These are phyloP conservation scores for Pituophis catenifer DNA, from an alignment of 2,113 vertebrate genomes.

Conservation along the genomic window DNA sequence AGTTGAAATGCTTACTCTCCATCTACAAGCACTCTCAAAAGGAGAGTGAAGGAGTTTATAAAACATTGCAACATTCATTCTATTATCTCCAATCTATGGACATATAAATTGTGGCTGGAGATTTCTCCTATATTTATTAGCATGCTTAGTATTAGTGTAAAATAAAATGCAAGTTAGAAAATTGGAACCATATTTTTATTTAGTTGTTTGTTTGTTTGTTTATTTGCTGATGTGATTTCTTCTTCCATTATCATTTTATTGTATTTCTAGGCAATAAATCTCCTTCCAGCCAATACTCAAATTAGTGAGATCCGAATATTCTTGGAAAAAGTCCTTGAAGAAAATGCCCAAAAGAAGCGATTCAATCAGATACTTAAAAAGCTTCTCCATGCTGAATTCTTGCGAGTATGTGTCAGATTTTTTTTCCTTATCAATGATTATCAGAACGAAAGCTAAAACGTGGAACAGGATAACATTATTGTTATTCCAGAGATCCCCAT, in stretches of 20 bases:
- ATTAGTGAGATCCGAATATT: constrained; percentile 93
- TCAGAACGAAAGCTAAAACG: neutral
- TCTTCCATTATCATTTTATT: neutral
- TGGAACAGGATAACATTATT: too few species aligned
- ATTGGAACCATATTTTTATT: neutral
- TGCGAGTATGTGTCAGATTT: constrained; percentile 74
- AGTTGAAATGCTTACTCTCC: neutral
- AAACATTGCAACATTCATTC: neutral
- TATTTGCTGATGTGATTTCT: neutral
- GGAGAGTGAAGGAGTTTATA: neutral
- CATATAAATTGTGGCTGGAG: neutral
- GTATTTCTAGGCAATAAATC: constrained; percentile 84
- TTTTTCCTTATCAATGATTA: neutral
- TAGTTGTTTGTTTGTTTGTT: neutral
- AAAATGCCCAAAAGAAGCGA: constrained; percentile 91
- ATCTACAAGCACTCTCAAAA: neutral
- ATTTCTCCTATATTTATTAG: neutral
- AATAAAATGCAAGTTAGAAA: neutral
- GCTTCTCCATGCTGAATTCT: constrained; percentile 94
- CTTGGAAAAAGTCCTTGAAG: constrained; percentile 95
- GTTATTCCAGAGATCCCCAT: neutral
- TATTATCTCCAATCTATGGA: neutral
- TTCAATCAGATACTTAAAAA: constrained; percentile 96
- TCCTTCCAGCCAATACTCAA: constrained; percentile 96
- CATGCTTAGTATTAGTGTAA: neutral